Base-by-base conservation (phyloP, 1,140 invertebrate species). In the Drosophila mojavensis region DNA sequence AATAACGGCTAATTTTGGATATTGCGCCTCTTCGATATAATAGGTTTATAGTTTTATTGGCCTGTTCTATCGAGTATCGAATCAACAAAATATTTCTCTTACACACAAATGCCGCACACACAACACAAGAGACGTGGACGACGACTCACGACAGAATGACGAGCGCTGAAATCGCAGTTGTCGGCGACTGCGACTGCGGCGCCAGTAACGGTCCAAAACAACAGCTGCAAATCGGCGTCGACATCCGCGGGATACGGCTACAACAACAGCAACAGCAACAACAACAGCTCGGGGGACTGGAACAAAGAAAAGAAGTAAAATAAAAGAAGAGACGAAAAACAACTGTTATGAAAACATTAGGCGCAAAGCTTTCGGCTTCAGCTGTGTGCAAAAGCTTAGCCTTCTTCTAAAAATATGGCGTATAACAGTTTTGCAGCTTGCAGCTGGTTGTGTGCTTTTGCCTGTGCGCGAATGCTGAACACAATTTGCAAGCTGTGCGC, bases 81-180 rank as follows among this genome's bases (percentile, higher is more conserved):
- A 63, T 47, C 26, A 74, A 65, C 70, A 61, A 68, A 79, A 58
- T 64, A 59, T 61, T 51, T 50, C 53, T 48, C 53, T 53, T 24
- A 55, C 69, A 55, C 69, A 20, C 36, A 68, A 81, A 62, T 55
- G 55, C 75, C 75, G 71, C 50, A 76, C 75, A 76, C 70, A 86
- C 76, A 89, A 59, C 62, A 51, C 62, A 51, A 64, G 65, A 70
- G 70, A 71, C 78, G 61, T 77, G 64, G 51, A 79, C 81, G 70
- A 86, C 82, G 65, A 78, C 82, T 86, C 71, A 81, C 82, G 66
- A 72, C 79, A 73, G 78, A 86, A 86, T 85, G 82, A 69, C 65
- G 71, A 74, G 26, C 47, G 47, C 43, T 33, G 28, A 54, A 78
- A 65, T 36, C 20, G 26, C 54, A 13, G 24, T 39, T 54, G 58